Percentiles rank a stretch among this genome's conserved stretches.
phyloP scores from a whole-genome alignment of 2,888 invertebrate genomes.

The Ferdinandea cuprea region DNA sequence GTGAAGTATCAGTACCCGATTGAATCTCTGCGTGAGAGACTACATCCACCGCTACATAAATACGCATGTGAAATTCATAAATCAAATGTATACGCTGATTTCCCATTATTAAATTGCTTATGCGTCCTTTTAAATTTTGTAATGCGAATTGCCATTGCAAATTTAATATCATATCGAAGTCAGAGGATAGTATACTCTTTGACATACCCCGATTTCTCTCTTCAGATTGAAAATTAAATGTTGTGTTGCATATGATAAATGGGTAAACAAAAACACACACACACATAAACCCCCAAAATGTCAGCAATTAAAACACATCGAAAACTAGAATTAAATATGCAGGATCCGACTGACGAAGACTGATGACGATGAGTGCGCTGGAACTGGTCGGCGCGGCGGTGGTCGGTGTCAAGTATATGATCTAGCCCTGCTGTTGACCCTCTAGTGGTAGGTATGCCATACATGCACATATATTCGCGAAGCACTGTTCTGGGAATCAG shows the following conservation, averaged over 20 bases:
- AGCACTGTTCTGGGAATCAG: conserved; percentile 39
- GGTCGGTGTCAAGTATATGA: conserved; percentile 7
- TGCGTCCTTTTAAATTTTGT: conserved; percentile 33
- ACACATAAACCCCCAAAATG: no score
- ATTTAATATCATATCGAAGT: conserved; percentile 58
- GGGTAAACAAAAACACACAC: neutral
- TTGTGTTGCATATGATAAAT: neutral
- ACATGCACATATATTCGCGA: no score
- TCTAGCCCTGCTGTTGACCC: conserved; percentile 13
- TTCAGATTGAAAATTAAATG: neutral
- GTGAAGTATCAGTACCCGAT: no score
- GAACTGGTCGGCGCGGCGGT: neutral
- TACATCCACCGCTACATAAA: no score
- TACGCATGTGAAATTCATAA: neutral
- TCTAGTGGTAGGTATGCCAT: neutral
- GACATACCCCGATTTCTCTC: neutral
- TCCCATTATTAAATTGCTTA: conserved; percentile 30
- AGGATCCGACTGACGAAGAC: neutral
- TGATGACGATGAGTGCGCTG: neutral
- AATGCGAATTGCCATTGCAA: conserved; percentile 25
- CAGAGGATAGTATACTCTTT: conserved; percentile 11
- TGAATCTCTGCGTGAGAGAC: no score
- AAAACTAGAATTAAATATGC: neutral
- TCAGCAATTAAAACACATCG: conserved; percentile 3
- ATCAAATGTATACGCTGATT: conserved; percentile 39